Conservation (phyloP, 2,888 invertebrate genomes). For the Cephus pulcher region DNA sequence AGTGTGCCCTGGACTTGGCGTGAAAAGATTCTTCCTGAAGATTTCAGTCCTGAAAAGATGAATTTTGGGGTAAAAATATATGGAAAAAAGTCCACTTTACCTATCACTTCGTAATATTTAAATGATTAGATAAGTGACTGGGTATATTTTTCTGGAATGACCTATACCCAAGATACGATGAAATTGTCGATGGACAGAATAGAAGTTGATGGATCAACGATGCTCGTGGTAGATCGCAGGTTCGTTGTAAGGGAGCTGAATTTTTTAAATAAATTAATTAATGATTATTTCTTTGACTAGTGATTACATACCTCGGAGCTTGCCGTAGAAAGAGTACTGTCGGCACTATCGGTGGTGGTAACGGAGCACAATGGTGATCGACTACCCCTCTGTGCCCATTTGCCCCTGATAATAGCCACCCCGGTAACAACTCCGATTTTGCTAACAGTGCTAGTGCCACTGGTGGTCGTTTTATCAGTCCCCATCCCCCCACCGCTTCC, state of each 20-base stretch:
- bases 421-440: constrained; percentile 56
- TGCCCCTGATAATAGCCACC: constrained; percentile 55
- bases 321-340: constrained; percentile 52
- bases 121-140: neutral
- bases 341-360: constrained; percentile 54
- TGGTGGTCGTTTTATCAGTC: constrained; percentile 23
- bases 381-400: constrained; percentile 53
- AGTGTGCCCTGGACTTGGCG: constrained; percentile 28
- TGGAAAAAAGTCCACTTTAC: neutral
- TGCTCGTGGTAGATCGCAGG: neutral
- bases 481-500: constrained; percentile 36
- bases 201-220: neutral
- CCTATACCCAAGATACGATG: neutral
- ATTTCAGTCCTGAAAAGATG: neutral
- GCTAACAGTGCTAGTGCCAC: constrained; percentile 40
- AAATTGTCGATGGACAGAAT: neutral
- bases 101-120: neutral
- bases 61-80: neutral
- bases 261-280: neutral
- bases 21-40: neutral
- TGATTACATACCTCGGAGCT: constrained; percentile 55
- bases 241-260: neutral
- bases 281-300: neutral
- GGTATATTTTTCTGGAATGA: neutral
- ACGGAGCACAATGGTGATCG: constrained; percentile 54